These are phyloP conservation scores for Pteropus rufus DNA, from an alignment of 2,797 vertebrate genomes.

Conservation along the genomic window DNA sequence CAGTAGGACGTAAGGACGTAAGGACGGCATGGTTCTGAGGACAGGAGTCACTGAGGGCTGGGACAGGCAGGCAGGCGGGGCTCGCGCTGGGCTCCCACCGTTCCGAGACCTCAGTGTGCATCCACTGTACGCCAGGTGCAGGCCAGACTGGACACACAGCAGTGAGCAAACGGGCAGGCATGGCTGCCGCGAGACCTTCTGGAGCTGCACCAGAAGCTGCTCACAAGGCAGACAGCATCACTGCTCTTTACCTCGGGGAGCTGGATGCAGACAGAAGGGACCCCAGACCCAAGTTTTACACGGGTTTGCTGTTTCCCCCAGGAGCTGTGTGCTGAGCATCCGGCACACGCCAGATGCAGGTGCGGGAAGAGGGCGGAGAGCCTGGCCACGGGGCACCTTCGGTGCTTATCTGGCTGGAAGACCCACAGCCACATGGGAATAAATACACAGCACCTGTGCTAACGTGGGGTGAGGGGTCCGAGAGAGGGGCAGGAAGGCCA, in stretches of 20 bases:
- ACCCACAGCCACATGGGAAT: accelerated
- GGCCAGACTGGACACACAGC: background rate
- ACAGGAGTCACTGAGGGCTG: background rate
- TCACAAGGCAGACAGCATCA: background rate
- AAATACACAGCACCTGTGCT: accelerated
- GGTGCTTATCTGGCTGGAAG: background rate
- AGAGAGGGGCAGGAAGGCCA: background rate
- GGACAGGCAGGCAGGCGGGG: too few relatives aligned
- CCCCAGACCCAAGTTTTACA: background rate
- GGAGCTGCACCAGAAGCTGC: background rate
- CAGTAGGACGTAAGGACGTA: background rate
- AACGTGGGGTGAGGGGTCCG: too few relatives aligned
- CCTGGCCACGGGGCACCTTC: background rate
- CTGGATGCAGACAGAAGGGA: background rate
- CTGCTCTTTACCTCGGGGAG: too few relatives aligned
- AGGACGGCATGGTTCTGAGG: background rate
- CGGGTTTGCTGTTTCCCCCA: background rate
- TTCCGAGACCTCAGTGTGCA: background rate
- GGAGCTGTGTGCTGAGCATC: background rate
- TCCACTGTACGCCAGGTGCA: too few relatives aligned
- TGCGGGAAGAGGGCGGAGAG: background rate
- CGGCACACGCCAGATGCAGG: accelerated
- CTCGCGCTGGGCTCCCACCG: background rate
- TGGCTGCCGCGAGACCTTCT: background rate
- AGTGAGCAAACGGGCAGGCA: background rate